These are phyloP conservation scores for Archegozetes longisetosus DNA, from an alignment of 1,140 invertebrate genomes.

Conservation along the genomic window DNA sequence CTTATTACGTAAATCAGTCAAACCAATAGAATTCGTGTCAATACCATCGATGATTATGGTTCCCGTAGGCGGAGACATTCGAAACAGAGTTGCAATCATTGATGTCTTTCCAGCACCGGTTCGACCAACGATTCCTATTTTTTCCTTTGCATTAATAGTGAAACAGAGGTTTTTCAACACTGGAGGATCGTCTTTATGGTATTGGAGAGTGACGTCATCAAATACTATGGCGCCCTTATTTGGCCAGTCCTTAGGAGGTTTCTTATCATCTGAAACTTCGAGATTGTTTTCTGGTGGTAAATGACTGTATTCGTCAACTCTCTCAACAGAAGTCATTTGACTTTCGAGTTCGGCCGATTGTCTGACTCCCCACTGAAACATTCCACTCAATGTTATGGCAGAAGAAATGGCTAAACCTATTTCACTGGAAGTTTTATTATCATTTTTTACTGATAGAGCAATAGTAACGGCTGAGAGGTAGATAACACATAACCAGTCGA, in stretches of 20 bases:
- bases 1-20: conserved; percentile 33
- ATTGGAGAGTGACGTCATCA: conserved; percentile 46
- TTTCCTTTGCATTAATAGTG: conserved; percentile 28
- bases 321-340: conserved; percentile 55
- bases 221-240: conserved; percentile 49
- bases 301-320: conserved; percentile 43
- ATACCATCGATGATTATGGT: conserved; percentile 30
- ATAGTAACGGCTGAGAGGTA: conserved; percentile 41
- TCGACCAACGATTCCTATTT: conserved; percentile 33
- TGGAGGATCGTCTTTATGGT: conserved; percentile 39
- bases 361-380: conserved; percentile 67
- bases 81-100: conserved; percentile 30
- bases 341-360: conserved; percentile 64
- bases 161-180: conserved; percentile 47
- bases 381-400: conserved; percentile 51
- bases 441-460: conserved; percentile 10
- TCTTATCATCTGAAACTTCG: conserved; percentile 10
- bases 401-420: conserved; percentile 51
- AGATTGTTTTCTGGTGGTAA: conserved; percentile 25
- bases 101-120: conserved; percentile 34
- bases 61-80: conserved; percentile 28
- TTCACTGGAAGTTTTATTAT: not conserved
- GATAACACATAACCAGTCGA: conserved; percentile 53
- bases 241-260: conserved; percentile 38
- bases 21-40: conserved; percentile 32